Evolutionary conservation across 2,888 invertebrate species (phyloP), one percentile per base, ranked within the genome.

Genomic region (Shargacucullia verbasci): DNA sequence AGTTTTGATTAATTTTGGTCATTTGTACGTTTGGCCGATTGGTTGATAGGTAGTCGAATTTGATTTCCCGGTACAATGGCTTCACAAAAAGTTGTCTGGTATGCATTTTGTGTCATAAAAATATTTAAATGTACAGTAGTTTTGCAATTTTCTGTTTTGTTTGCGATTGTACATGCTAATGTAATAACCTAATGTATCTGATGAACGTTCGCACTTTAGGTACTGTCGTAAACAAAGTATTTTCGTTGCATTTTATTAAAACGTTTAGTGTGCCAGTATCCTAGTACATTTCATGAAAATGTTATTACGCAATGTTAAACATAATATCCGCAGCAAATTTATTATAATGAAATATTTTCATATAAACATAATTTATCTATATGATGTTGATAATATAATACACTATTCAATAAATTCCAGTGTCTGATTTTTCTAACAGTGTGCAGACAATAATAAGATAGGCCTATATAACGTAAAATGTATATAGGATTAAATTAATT

Each of bases 121-220:
- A 43, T 62, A 49, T 59, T 55, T 52, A 56, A 56, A 43, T 14
- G 11, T n/a, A 27, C 3, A 43, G 29, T 46, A 38, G 34, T 72
- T 52, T 29, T 59, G 59, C 43, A 13, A 46, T 72, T 52, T 50
- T 52, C 44, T 44, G 53, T 57, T 60, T 69, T 65, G 60, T 65
- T 72, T 50, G 48, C 41, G 50, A 56, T 54, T 62, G 59, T 70
- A 50, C 58, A 71, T 74, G 58, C 29, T 72, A 72, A 77, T 74
- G 66, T 75, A 71, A 71, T 76, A 77, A 71, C 45, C 49, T 66
- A 66, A 77, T 65, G 65, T 61, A 61, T 62, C 27, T 55, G 43
- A 38, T 40, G 39, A 53, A 34, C 27, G 29, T 34, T 48, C 9
- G 47, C n/a, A 27, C 31, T 35, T 54, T n/a, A n/a, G n/a, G n/a